Percentiles rank a stretch among this genome's conserved stretches.
Evolutionary conservation across 2,113 vertebrate genomes (phyloP).

Genomic region (Toxostoma redivivum): DNA sequence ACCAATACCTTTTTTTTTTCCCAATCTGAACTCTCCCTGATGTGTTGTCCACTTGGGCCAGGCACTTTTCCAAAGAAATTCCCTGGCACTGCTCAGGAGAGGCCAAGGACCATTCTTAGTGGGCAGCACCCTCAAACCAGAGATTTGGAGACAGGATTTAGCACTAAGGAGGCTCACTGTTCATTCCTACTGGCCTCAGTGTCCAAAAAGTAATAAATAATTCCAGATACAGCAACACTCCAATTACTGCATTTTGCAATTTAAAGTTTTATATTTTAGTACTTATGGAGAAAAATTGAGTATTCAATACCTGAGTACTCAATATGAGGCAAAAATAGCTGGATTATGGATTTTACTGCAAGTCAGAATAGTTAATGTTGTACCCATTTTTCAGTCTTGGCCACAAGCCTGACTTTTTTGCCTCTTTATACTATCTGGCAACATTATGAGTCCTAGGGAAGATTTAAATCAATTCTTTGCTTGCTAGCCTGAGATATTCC

Average conservation of each 20-base stretch:
- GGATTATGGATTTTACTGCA: neutral
- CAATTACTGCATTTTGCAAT: neutral
- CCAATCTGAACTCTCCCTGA: neutral
- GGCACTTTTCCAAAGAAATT: neutral
- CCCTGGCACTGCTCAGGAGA: neutral
- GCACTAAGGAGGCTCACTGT: neutral
- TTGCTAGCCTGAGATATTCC: neutral
- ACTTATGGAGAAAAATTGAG: rapidly evolving
- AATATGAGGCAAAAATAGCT: neutral
- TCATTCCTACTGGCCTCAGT: neutral
- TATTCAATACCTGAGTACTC: neutral
- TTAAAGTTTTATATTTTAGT: neutral
- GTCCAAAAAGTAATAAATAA: neutral
- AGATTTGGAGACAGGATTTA: neutral
- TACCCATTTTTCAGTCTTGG: neutral
- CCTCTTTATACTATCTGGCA: neutral
- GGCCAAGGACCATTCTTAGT: neutral
- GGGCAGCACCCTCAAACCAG: neutral
- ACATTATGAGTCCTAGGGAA: neutral
- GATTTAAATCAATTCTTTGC: neutral
- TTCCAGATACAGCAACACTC: neutral
- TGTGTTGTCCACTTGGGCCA: neutral
- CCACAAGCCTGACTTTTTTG: neutral
- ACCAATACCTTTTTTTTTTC: neutral
- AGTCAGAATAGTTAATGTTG: neutral